Base-by-base conservation (phyloP, 1,140 invertebrate genomes). In the Octopus bimaculoides region DNA sequence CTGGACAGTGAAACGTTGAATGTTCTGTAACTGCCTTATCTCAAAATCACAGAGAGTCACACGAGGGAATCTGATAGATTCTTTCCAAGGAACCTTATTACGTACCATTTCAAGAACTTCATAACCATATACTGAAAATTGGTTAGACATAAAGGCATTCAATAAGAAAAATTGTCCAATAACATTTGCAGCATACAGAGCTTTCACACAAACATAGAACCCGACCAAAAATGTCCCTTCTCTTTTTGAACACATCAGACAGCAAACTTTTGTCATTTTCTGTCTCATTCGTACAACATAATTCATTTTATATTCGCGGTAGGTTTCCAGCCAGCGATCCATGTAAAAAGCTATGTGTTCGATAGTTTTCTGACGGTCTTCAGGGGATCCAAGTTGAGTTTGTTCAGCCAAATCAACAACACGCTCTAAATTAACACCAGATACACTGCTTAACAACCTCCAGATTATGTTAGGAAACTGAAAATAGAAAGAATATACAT, bases 341-440 rank as follows among this genome's bases (percentile, higher is more conserved):
- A 89, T 82, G 79, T 87, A 85, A 26, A 76, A 81, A 9, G 86
- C 84, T n/a, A 89, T 83, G 78, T 85, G 83, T 20, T 86, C 77
- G 26, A 89, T 85, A 17, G 85, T 84, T 54, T 83, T 84, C 9
- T 83, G 75, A 9, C 88, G 80, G 56, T 87, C 86, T 0, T 85
- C 86, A 0, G 85, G 88, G 7, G 84, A 83, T 3, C 84, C 84
- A 71, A 84, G 78, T 75, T 88, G 86, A 0, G 86, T 84, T 77
- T 84, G 84, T 76, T 87, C 94, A 61, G 97, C 93, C 79, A 95
- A 94, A 61, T 92, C 91, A 90, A 97, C 93, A 9, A 89, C 82
- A 41, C 87, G 86, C 56, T 85, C 84, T 77, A 89, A 75, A 79
- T 88, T 87, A 52, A 89, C 74, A 54, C 86, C 88, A 4, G 85